These are phyloP conservation scores for Adrianichthys oophorus DNA, from an alignment of 2,797 vertebrate species.

Conservation along the genomic window DNA sequence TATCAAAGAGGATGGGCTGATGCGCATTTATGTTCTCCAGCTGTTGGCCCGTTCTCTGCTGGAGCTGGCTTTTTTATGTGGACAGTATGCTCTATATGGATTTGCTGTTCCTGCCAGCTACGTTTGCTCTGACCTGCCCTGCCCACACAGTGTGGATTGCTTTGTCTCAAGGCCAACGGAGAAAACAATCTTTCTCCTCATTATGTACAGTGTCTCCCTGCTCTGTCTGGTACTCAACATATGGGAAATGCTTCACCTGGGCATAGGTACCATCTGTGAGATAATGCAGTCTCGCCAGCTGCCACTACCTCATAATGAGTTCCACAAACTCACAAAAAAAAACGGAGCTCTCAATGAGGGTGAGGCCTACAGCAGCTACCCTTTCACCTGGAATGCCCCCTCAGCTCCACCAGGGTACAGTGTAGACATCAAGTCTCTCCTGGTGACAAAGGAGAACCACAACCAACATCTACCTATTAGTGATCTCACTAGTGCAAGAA, in stretches of 20 bases:
- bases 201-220: constrained; percentile 92
- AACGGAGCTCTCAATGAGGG: constrained; percentile 28
- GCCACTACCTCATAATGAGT: constrained; percentile 44
- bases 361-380: constrained; percentile 80
- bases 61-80: constrained; percentile 88
- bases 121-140: constrained; percentile 82
- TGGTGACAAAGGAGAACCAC: constrained; percentile 33
- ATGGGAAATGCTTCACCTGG: constrained; percentile 96
- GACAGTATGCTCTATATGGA: constrained; percentile 91
- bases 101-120: constrained; percentile 85
- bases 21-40: constrained; percentile 92
- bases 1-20: constrained; percentile 89
- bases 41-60: constrained; percentile 84
- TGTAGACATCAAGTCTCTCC: constrained; percentile 81
- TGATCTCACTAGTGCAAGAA: constrained; percentile 83
- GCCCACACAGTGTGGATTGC: constrained; percentile 90
- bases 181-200: constrained; percentile 94
- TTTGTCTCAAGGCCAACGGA: constrained; percentile 94
- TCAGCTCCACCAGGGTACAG: constrained; percentile 91
- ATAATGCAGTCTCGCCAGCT: constrained; percentile 75
- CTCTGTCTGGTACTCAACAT: constrained; percentile 89
- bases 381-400: constrained; percentile 87
- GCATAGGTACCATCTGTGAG: constrained; percentile 88
- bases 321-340: constrained; percentile 44
- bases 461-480: constrained; percentile 83